Conservation (phyloP, 2,113 vertebrate species). For the Carassius carassius region DNA sequence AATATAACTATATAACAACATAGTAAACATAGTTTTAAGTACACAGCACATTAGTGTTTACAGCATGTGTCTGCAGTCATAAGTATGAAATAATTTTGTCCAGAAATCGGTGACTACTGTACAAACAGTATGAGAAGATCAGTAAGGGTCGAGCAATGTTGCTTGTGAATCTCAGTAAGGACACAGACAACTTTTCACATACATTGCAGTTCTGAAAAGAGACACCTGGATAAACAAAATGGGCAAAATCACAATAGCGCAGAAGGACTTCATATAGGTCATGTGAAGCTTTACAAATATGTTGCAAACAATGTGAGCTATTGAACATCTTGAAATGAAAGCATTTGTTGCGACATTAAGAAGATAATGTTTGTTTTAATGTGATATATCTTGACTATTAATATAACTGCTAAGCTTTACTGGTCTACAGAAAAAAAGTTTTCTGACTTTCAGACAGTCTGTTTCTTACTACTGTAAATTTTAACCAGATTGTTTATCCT, state of each 20-base stretch:
- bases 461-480: neutral
- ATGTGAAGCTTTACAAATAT: slow-evolving; percentile 5
- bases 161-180: neutral
- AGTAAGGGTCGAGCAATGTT: neutral
- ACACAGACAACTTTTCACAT: slow-evolving; percentile 19
- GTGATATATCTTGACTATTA: neutral
- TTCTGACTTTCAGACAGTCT: neutral
- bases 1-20: no score
- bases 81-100: neutral
- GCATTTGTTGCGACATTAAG: neutral
- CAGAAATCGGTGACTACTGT: neutral
- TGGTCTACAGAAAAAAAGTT: neutral
- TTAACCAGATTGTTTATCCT: neutral
- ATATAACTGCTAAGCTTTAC: neutral
- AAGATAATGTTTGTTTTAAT: neutral
- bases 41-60: no score
- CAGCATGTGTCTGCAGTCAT: neutral
- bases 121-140: neutral
- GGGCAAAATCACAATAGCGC: slow-evolving; percentile 13
- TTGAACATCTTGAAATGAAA: neutral
- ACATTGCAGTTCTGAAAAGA: slow-evolving; percentile 5
- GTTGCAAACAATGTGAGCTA: slow-evolving; percentile 16
- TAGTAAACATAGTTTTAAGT: neutral
- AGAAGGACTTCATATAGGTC: slow-evolving; percentile 7
- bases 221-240: slow-evolving; percentile 49